Conservation (phyloP, 2,888 invertebrate species). For the Euclidia mi region DNA sequence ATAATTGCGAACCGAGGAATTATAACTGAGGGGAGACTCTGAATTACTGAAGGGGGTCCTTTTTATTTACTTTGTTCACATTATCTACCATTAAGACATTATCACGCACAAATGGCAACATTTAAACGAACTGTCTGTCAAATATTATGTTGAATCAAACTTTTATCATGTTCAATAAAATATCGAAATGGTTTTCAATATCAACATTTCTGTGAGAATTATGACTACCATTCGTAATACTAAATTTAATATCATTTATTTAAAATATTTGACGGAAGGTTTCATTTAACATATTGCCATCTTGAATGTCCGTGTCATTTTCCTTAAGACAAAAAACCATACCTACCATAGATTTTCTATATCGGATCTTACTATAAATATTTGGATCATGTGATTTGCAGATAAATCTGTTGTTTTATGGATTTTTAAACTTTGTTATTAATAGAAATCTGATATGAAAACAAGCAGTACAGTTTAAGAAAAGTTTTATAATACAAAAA, state of each 20-base stretch:
- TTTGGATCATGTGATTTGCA: slow-evolving; percentile 39
- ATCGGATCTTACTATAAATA: slow-evolving; percentile 33
- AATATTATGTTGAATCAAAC: slow-evolving; percentile 8
- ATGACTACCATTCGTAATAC: too few relatives aligned
- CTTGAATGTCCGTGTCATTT: slow-evolving; percentile 53
- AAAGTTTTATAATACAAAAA: slow-evolving; percentile 12
- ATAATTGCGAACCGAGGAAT: slow-evolving; percentile 40
- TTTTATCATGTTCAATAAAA: neutral
- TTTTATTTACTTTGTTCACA: slow-evolving; percentile 39
- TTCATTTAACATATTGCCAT: slow-evolving; percentile 23
- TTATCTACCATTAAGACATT: slow-evolving; percentile 27
- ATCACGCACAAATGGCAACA: slow-evolving; percentile 43
- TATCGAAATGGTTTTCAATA: neutral
- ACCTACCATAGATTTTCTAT: slow-evolving; percentile 49
- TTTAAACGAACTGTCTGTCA: slow-evolving; percentile 26
- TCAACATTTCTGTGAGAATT: too few relatives aligned
- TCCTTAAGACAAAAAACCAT: slow-evolving; percentile 41
- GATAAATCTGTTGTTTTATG: neutral
- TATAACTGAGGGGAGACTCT: slow-evolving; percentile 32
- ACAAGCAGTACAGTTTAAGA: neutral
- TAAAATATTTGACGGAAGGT: slow-evolving; percentile 4
- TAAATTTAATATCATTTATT: neutral
- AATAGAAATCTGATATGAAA: neutral
- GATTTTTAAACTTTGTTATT: neutral
- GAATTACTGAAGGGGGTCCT: slow-evolving; percentile 28